Percentiles rank a stretch among this genome's conserved stretches.
Evolutionary conservation across 1,140 invertebrate species (phyloP).

Genomic region (Carcinoscorpius rotundicauda): DNA sequence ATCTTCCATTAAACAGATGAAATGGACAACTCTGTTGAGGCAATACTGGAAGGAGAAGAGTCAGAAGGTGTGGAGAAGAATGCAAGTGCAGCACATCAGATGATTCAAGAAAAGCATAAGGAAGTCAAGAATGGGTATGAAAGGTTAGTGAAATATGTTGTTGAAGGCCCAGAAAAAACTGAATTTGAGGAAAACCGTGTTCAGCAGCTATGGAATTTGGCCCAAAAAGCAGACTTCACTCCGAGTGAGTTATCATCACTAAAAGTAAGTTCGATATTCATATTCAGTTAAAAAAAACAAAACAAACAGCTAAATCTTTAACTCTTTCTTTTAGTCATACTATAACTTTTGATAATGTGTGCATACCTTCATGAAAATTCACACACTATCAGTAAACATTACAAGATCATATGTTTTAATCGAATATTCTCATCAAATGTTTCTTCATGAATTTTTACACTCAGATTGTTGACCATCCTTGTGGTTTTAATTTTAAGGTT

Average conservation of each 20-base stretch:
- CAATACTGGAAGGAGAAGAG: constrained; percentile 16
- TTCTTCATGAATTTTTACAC: no score
- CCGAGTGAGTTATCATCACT: constrained; percentile 67
- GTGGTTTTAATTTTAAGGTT: no score
- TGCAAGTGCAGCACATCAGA: constrained; percentile 21
- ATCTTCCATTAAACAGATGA: constrained; percentile 14
- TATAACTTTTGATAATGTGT: no score
- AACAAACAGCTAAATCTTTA: no score
- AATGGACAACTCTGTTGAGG: constrained; percentile 24
- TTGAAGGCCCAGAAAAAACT: constrained; percentile 57
- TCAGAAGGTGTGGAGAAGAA: constrained; percentile 14
- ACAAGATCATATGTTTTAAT: no score
- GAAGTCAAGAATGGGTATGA: constrained; percentile 69
- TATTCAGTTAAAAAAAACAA: neutral
- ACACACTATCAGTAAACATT: no score
- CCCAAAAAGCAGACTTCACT: constrained; percentile 62
- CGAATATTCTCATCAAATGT: no score
- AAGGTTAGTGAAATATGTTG: constrained; percentile 54
- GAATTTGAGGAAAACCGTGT: constrained; percentile 85
- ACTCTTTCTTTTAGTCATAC: no score
- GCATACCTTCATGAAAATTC: no score
- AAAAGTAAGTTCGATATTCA: constrained; percentile 43
- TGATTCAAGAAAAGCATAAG: constrained; percentile 53
- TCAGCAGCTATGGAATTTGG: constrained; percentile 70
- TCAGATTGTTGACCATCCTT: no score